phyloP scores from a whole-genome alignment of 37 sponge, comb jelly and placozoan species.

The Oscarella lobularis region DNA sequence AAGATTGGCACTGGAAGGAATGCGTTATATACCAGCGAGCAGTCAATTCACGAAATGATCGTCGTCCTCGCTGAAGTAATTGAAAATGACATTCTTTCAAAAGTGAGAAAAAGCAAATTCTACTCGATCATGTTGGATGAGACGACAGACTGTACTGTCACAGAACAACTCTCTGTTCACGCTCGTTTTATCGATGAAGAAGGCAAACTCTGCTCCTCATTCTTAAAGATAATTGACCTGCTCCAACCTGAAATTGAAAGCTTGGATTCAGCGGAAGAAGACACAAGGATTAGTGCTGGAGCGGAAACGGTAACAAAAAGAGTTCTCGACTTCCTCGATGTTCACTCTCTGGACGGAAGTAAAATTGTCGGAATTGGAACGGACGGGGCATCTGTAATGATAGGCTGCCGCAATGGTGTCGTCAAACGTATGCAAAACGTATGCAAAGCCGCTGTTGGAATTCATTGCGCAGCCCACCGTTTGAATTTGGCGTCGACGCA shows the following conservation, averaged over 20 bases:
- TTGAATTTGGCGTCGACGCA: not conserved
- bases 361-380: constrained; percentile 35
- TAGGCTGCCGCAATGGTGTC: constrained; percentile 26
- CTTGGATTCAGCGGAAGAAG: constrained; percentile 1
- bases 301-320: constrained; percentile 2
- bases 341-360: not conserved
- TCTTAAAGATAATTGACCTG: constrained; percentile 16
- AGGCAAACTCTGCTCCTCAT: constrained; percentile 8
- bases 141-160: constrained; percentile 30
- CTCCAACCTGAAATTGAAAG: constrained; percentile 19
- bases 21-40: constrained; percentile 2
- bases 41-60: constrained; percentile 3
- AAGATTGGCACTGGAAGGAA: constrained; percentile 3
- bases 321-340: constrained; percentile 15
- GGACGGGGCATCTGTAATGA: constrained; percentile 40
- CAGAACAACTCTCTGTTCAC: constrained; percentile 21
- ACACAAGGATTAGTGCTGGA: not conserved
- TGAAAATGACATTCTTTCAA: not conserved
- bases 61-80: not conserved
- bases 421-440: constrained; percentile 24
- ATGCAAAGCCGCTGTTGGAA: constrained; percentile 11
- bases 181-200: constrained; percentile 9
- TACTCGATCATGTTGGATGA: constrained; percentile 9
- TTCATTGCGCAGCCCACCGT: not conserved
- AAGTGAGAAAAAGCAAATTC: not conserved